Evolutionary conservation across 2,797 vertebrate genomes (phyloP), one percentile per base, ranked within the genome.

Genomic region (Staurois parvus): DNA sequence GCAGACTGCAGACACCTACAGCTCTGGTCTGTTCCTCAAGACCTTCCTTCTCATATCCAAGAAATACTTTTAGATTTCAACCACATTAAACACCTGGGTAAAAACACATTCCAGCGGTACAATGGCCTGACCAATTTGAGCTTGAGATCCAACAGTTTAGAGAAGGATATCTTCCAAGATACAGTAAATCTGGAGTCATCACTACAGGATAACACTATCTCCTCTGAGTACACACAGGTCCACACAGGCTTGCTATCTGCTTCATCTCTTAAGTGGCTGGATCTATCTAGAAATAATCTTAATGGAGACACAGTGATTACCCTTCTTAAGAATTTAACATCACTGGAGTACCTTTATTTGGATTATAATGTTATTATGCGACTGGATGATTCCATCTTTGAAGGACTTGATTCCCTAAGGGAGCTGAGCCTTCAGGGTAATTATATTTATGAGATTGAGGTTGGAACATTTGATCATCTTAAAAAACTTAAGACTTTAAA

Each of bases 401-500:
- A 84, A 0, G 93, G 95, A 76, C 92, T 99, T 72, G 90, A 90
- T 30, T 93, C 92, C 30, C 94, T 99, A 29, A 92, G 90, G 88
- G 96, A 98, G 75, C 92, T 99, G 34, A 95, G 98, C 91, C 87
- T 99, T 69, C 96, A 99, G 88, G 93, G 92, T 78, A 99, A 99
- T 91, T 88, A 95, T 85, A 96, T 99, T 85, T 99, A 96, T 85
- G 97, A 99, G 93, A 96, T 99, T 0, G 97, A 96, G 15, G 80
- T 80, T 0, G 92, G 90, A 4, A 96, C 97, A 21, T 99, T 99
- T 0, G 91, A 95, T 67, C 87, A 92, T 79, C 91, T 97, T 84
- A 88, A 87, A 32, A 94, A 92, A 32, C 94, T 99, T 73, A 94
- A 95, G 81, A 93, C 90, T 37, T 95, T 99, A 82, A 98, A 96